Conservation (phyloP, 2,888 invertebrate genomes). For the Cepaea hortensis region DNA sequence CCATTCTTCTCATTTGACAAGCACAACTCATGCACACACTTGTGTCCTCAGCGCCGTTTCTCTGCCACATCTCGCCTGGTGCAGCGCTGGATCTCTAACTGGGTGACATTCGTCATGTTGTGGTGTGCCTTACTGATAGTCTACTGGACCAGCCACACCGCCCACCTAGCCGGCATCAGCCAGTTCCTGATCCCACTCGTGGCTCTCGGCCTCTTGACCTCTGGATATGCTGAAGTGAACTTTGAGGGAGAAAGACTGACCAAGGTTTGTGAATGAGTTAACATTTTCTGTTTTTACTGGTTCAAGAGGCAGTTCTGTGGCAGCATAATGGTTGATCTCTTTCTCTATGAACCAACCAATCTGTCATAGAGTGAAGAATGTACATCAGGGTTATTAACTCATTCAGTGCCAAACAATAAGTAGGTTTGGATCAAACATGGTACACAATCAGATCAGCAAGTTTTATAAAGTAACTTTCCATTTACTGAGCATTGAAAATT, state of each 20-base stretch:
- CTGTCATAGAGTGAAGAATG: no score
- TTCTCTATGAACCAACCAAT: no score
- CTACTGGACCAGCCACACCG: slow-evolving; percentile 74
- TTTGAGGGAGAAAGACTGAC: slow-evolving; percentile 76
- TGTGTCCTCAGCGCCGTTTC: slow-evolving; percentile 70
- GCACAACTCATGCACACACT: background rate
- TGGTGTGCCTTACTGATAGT: slow-evolving; percentile 73
- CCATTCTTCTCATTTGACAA: no score
- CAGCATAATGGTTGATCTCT: no score
- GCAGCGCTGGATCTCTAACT: slow-evolving; percentile 77
- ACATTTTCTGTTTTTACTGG: background rate
- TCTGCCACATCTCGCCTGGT: slow-evolving; percentile 74
- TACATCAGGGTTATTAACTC: no score
- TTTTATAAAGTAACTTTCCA: no score
- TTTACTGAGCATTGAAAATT: no score
- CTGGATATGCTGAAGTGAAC: slow-evolving; percentile 77
- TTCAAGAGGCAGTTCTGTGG: background rate
- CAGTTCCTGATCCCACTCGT: slow-evolving; percentile 75
- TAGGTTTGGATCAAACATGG: no score
- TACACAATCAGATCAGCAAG: no score
- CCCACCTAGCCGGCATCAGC: slow-evolving; percentile 71
- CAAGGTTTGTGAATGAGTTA: slow-evolving; percentile 66
- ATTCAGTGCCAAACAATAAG: no score
- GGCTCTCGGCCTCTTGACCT: slow-evolving; percentile 74
- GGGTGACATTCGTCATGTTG: slow-evolving; percentile 72